Evolutionary conservation across 2,888 invertebrate genomes (phyloP).

Genomic region (Sturmia bella): DNA sequence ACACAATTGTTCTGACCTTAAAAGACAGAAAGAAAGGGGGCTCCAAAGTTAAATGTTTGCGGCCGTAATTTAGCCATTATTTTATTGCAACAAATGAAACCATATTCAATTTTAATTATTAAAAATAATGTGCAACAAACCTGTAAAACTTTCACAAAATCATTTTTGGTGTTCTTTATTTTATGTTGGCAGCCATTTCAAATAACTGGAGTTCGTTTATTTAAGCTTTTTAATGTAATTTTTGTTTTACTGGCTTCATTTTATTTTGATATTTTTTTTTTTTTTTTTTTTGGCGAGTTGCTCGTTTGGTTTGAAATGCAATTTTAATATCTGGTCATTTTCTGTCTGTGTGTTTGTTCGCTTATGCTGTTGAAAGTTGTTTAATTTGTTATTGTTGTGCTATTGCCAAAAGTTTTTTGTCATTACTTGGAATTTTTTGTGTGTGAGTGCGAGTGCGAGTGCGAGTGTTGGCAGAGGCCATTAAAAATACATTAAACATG

Average conservation of each 20-base stretch:
- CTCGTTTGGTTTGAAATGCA: slow-evolving; percentile 15
- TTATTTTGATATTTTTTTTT: background rate
- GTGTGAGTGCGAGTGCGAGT: background rate
- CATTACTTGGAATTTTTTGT: slow-evolving; percentile 13
- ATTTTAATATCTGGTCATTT: slow-evolving; percentile 56
- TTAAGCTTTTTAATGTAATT: background rate
- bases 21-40: too few species aligned
- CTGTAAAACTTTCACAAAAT: too few species aligned
- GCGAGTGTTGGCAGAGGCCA: slow-evolving; percentile 6
- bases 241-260: too few species aligned
- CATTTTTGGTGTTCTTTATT: too few species aligned
- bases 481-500: slow-evolving; percentile 41
- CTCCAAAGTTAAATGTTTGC: too few species aligned
- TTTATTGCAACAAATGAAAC: too few species aligned
- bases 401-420: background rate
- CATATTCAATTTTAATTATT: too few species aligned
- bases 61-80: too few species aligned
- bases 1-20: too few species aligned
- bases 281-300: background rate
- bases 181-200: too few species aligned
- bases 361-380: slow-evolving; percentile 45
- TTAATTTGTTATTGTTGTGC: slow-evolving; percentile 8
- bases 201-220: too few species aligned
- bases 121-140: too few species aligned
- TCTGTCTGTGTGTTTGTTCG: slow-evolving; percentile 30